Conservation (phyloP, 2,113 vertebrate genomes). For the Eptatretus burgeri region DNA sequence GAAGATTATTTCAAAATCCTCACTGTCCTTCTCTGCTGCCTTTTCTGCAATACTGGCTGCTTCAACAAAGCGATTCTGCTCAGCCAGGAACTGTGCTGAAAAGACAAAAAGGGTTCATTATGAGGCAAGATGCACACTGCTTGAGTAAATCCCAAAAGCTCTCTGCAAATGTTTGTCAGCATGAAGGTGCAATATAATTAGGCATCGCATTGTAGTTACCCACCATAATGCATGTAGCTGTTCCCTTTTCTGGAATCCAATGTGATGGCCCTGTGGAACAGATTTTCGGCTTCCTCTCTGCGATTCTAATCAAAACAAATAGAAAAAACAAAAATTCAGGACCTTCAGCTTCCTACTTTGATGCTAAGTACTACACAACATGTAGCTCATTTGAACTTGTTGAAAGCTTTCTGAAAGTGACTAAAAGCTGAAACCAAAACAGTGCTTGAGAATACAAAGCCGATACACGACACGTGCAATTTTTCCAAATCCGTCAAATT, state of each 20-base stretch:
- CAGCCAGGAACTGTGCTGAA: conserved; percentile 80
- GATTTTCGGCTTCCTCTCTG: conserved; percentile 68
- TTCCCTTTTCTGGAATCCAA: conserved; percentile 85
- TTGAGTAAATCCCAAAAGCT: too few species aligned
- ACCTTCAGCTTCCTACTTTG: background rate
- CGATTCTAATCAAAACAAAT: conserved; percentile 29
- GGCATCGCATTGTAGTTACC: conserved; percentile 12
- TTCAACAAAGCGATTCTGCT: conserved; percentile 62
- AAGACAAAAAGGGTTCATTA: background rate
- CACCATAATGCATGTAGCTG: conserved; percentile 99
- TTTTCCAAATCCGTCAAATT: too few species aligned
- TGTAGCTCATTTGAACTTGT: too few species aligned
- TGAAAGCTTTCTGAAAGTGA: background rate
- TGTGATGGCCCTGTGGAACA: conserved; percentile 78
- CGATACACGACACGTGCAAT: too few species aligned
- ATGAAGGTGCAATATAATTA: too few species aligned
- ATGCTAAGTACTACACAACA: background rate
- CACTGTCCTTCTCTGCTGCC: conserved; percentile 52
- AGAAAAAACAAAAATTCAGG: conserved; percentile 15
- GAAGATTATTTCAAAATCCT: conserved; percentile 88
- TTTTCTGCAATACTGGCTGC: conserved; percentile 95
- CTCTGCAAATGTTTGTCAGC: too few species aligned
- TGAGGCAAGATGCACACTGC: background rate
- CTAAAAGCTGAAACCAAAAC: background rate
- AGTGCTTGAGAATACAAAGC: too few species aligned